Evolutionary conservation across 2,888 invertebrate species (phyloP), one percentile per base, ranked within the genome.

Genomic region (Pantelozetes paolii): DNA sequence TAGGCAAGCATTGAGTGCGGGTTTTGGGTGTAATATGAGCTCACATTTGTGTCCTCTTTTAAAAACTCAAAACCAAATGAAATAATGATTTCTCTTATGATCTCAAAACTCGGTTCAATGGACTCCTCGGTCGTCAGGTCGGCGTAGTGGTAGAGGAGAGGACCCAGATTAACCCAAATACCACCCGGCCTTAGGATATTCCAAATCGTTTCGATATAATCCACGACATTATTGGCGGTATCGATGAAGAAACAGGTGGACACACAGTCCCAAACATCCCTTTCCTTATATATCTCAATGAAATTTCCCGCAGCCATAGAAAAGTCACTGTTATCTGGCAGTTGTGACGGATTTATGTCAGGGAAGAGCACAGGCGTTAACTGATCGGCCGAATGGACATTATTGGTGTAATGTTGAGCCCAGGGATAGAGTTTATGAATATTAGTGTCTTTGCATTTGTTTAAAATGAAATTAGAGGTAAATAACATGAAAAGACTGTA

Each of bases 161-260:
- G 98, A 3, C 98, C 84, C 82, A 78, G 23, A 76, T 78, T 79
- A 13, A 84, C 77, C 84, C 85, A 85, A 75, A 81, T 80, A 28
- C 84, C 84, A 77, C 86, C 96, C 0, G 94, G 93, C 81, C 90
- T 91, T 9, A 99, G 83, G 78, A 97, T 92, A 79, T 87, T 87
- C 83, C 89, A 91, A 81, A 98, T 97, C 69, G 90, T 88, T 84
- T 97, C 94, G 42, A 99, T 89, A 80, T 97, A 98, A 80, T 91
- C 90, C 3, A 97, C 90, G 23, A 98, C 89, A 82, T 99, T 99
- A 75, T 92, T 91, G 0, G 97, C 97, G 80, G 99, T 99, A 84
- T 99, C 99, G 74, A 99, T 92, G 83, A 99, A 99, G 84, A 99
- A 99, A 79, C 97, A 96, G 0, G 97, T 95, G 0, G 93, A 92